These are phyloP conservation scores for Lucifuga dentata DNA, from an alignment of 2,113 vertebrate genomes.

Conservation along the genomic window DNA sequence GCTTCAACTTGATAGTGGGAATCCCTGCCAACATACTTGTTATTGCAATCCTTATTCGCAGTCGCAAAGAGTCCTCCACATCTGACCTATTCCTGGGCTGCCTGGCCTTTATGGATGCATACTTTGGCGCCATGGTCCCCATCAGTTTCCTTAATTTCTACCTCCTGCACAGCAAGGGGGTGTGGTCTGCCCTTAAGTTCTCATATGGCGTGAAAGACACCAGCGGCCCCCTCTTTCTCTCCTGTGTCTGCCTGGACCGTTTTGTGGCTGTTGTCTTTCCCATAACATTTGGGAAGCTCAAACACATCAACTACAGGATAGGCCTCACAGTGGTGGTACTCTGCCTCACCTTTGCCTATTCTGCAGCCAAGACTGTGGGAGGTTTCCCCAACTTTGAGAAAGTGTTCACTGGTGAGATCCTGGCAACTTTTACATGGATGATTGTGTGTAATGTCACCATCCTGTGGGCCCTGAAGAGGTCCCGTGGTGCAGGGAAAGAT, in stretches of 20 bases:
- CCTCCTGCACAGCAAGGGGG: constrained; percentile 70
- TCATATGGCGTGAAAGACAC: constrained; percentile 82
- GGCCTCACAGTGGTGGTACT: constrained; percentile 67
- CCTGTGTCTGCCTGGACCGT: constrained; percentile 83
- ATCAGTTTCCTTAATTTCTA: constrained; percentile 77
- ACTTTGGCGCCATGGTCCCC: constrained; percentile 78
- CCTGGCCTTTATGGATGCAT: constrained; percentile 81
- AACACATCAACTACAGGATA: constrained; percentile 75
- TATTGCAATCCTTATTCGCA: constrained; percentile 72
- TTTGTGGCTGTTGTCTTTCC: constrained; percentile 84
- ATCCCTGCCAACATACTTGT: constrained; percentile 82
- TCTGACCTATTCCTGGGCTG: constrained; percentile 82
- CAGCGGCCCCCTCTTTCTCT: constrained; percentile 80
- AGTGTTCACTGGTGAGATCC: constrained; percentile 78
- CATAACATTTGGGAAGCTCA: constrained; percentile 74
- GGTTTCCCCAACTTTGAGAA: constrained; percentile 80
- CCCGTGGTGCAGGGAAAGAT: constrained; percentile 73
- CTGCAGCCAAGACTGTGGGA: constrained; percentile 74
- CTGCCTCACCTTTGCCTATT: constrained; percentile 79
- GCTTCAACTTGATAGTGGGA: constrained; percentile 79
- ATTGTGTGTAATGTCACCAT: constrained; percentile 78
- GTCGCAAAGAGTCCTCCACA: constrained; percentile 76
- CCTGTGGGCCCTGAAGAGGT: constrained; percentile 78
- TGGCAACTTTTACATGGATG: constrained; percentile 81
- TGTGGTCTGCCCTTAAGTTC: constrained; percentile 70